Conservation (phyloP, 2,113 vertebrate species). For the Rattus norvegicus region DNA sequence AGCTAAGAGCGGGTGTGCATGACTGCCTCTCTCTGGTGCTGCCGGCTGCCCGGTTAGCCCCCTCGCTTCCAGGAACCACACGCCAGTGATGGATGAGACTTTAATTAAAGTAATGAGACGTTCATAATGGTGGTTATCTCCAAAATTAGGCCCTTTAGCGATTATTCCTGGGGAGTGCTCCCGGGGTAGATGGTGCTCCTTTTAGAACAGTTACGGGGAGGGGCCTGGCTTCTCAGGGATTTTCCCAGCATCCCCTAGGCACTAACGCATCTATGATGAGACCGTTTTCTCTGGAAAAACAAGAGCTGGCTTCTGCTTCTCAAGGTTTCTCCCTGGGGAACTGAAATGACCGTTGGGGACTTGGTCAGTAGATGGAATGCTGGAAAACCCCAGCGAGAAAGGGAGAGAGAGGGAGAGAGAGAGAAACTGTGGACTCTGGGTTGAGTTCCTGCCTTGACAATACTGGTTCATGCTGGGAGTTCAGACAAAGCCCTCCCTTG, state of each 20-base stretch:
- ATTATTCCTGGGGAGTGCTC: conserved; percentile 47
- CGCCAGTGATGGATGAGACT: conserved; percentile 64
- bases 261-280: neutral
- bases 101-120: conserved; percentile 69
- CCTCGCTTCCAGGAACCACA: conserved; percentile 64
- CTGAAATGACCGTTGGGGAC: accelerated
- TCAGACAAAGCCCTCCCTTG: neutral
- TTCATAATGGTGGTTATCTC: conserved; percentile 58
- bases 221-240: neutral
- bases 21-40: neutral
- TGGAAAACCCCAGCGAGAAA: neutral
- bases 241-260: conserved; percentile 60
- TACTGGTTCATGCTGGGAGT: neutral
- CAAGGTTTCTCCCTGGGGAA: neutral
- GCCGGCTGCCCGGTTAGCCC: accelerated
- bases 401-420: neutral
- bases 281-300: neutral
- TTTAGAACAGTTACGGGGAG: neutral
- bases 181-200: neutral
- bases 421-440: neutral
- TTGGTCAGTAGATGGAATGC: too few relatives aligned
- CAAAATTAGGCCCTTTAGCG: conserved; percentile 66
- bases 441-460: neutral
- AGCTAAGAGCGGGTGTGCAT: accelerated
- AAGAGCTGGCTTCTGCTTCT: neutral